A percentile compares a stretch with the other conserved stretches of the same genome.
Evolutionary conservation across 2,797 vertebrate species (phyloP).

Genomic region (Pyrocephalus nanus): DNA sequence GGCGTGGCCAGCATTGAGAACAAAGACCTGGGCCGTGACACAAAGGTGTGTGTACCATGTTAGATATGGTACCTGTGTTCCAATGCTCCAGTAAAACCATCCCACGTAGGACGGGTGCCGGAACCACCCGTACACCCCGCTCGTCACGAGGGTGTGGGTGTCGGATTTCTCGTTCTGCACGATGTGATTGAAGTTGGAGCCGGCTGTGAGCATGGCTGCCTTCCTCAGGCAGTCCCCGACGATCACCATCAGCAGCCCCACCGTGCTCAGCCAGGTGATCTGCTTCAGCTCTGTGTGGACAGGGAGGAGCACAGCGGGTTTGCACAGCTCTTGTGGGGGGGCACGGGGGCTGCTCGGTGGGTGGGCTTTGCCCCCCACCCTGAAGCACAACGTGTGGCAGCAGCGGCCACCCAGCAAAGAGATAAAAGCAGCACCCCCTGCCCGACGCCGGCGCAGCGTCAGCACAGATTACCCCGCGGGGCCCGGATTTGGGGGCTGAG

Average conservation of each 20-base stretch:
- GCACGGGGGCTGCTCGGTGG: background rate
- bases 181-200: slow-evolving; percentile 99
- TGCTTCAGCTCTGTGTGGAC: slow-evolving; percentile 88
- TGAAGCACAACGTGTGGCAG: background rate
- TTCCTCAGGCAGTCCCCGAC: slow-evolving; percentile 92
- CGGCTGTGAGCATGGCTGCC: slow-evolving; percentile 94
- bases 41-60: rapidly evolving
- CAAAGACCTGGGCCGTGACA: background rate
- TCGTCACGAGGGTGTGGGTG: slow-evolving; percentile 91
- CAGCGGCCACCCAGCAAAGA: background rate
- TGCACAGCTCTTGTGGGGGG: background rate
- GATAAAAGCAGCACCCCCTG: background rate
- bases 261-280: slow-evolving; percentile 85
- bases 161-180: slow-evolving; percentile 97
- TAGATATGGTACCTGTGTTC: slow-evolving; percentile 87
- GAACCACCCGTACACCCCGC: slow-evolving; percentile 91
- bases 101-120: slow-evolving; percentile 97
- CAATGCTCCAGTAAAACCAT: slow-evolving; percentile 99
- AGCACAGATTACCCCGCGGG: rapidly evolving
- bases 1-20: background rate
- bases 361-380: background rate
- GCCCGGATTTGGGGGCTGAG: background rate
- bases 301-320: background rate
- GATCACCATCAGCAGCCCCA: slow-evolving; percentile 91
- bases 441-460: background rate